Evolutionary conservation across 1,140 invertebrate species (phyloP).

Genomic region (Xylocopa sonorina): DNA sequence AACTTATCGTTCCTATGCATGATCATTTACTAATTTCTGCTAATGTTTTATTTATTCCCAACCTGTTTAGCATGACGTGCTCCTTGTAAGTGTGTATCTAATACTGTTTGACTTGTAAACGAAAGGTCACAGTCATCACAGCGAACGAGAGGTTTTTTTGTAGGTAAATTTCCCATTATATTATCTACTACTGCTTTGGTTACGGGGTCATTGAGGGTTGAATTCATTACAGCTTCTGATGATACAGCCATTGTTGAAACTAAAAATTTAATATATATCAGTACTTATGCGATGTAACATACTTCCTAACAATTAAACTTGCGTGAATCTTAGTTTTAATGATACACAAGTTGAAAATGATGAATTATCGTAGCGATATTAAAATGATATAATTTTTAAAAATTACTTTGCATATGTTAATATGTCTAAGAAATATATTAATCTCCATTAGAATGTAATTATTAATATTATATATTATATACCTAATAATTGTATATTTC

Average conservation of each 20-base stretch:
- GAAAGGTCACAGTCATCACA: conserved; percentile 82
- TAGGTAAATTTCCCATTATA: conserved; percentile 82
- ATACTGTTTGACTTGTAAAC: conserved; percentile 81
- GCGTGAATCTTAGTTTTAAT: no score
- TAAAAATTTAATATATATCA: conserved; percentile 2
- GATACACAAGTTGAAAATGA: background rate
- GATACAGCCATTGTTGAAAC: conserved; percentile 63
- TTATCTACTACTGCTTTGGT: conserved; percentile 83
- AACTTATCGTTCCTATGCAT: background rate
- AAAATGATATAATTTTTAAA: background rate
- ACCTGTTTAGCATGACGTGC: conserved; percentile 83
- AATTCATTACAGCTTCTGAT: conserved; percentile 60
- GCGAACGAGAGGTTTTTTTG: conserved; percentile 79
- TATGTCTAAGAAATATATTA: background rate
- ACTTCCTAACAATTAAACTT: background rate
- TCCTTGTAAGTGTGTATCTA: conserved; percentile 82
- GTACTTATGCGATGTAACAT: no score
- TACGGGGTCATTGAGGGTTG: conserved; percentile 77
- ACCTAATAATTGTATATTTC: background rate
- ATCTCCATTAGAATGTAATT: background rate
- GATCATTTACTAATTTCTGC: background rate
- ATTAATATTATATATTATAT: background rate
- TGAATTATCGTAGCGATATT: background rate
- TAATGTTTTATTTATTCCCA: conserved; percentile 6
- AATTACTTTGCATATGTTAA: background rate